Evolutionary conservation across 2,797 vertebrate species (phyloP), one percentile per base, ranked within the genome.

Genomic region (Pyrrhura leucotis): DNA sequence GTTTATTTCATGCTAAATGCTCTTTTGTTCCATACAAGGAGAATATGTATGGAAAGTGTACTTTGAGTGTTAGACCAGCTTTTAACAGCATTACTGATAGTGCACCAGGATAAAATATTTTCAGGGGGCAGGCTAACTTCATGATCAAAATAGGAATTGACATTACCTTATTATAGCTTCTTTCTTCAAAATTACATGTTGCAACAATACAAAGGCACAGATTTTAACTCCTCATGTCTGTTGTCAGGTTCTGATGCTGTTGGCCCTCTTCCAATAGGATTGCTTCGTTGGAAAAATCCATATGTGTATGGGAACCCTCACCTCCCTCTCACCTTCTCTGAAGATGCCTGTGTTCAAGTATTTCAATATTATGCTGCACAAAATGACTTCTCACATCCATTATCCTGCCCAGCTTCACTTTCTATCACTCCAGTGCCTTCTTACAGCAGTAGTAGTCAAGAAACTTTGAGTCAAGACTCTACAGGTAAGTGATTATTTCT

Each of bases 381-480:
- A 84, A 96, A 96, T n/a, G 98, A 99, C 56, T 89, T 98, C 69
- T 97, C 97, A 3, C 98, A 98, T 71, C 98, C 98, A 2, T 94
- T 98, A 84, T 99, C 99, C 86, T 99, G 99, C 85, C 99, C 99
- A 9, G 98, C 99, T 14, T 99, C 99, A 0, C 97, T 99, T 86
- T 99, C 99, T 63, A 94, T 99, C 97, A 99, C 98, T 76, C 99
- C 99, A 22, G 97, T 99, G 97, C 98, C 98, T 97, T 98, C 98
- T 63, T 98, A 96, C 79, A 98, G 96, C 97, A 98, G 97, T 7
- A 98, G 98, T 69, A 99, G 99, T 88, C 98, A 99, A 98, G 99
- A 99, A 91, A 99, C 98, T 12, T 97, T 99, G 89, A 99, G 98
- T 56, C 98, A 99, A 94, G 98, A 98, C 88, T 98, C 97, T 29